phyloP scores from a whole-genome alignment of 2,888 invertebrate species.

The Callyntrura guangdongensis region DNA sequence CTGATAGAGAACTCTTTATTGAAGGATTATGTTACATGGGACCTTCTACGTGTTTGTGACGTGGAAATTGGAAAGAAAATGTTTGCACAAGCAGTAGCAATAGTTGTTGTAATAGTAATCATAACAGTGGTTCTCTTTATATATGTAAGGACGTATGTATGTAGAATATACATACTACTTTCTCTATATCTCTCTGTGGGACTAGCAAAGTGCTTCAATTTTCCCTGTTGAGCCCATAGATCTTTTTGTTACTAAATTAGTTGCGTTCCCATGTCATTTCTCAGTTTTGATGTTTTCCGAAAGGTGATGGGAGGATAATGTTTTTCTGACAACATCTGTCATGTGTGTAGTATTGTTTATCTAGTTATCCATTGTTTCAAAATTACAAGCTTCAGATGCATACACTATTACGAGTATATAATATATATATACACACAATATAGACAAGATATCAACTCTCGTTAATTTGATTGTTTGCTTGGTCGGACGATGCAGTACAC shows the following conservation, averaged over 20 bases:
- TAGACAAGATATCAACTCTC: too few relatives aligned
- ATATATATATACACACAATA: neutral
- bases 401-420: too few relatives aligned
- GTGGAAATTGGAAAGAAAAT: constrained; percentile 31
- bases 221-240: constrained; percentile 42
- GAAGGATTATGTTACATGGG: constrained; percentile 41
- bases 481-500: too few relatives aligned
- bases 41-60: constrained; percentile 13
- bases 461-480: too few relatives aligned
- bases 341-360: neutral
- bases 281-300: constrained; percentile 24
- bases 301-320: neutral
- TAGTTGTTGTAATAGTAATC: neutral
- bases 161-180: neutral
- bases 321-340: neutral
- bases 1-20: neutral
- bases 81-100: neutral
- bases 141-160: neutral
- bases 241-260: constrained; percentile 28
- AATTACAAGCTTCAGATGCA: too few relatives aligned
- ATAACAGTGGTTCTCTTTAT: neutral
- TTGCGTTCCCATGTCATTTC: constrained; percentile 26
- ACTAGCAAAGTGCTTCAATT: constrained; percentile 30
- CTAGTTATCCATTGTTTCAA: neutral
- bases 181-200: neutral